Evolutionary conservation across 2,888 invertebrate genomes (phyloP), one percentile per base, ranked within the genome.

Genomic region (Drosophila ochracea): DNA sequence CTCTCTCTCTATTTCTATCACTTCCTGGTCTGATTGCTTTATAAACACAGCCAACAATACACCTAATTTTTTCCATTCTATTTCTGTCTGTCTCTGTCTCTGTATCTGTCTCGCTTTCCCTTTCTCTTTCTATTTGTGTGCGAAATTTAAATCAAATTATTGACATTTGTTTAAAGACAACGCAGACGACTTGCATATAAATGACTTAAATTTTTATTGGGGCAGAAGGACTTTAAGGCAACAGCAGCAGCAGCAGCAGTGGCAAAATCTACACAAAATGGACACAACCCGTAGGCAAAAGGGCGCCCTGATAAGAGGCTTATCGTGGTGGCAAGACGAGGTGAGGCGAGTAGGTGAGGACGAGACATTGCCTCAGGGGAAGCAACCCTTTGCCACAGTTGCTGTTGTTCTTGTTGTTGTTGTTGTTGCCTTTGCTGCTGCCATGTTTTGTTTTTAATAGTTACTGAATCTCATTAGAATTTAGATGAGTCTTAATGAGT

Each of bases 401-500:
- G 72, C 65, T 43, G 30, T n/a, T 55, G 52, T 33, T 50, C 58
- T n/a, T 52, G 37, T 21, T 58, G 74, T 67, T 78, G 80, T 54
- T 73, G 80, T 54, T 73, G 30, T 73, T 72, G 74, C 59, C 62
- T 10, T 70, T 63, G 74, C 47, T 49, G 54, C 61, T 84, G 84
- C 71, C 89, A 80, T 86, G 86, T 86, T 86, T 86, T 90, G 86
- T 87, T 91, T 92, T 89, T 90, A 91, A 91, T 92, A 91, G 91
- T 92, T 91, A 88, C 91, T 92, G 93, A 92, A 93, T 93, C 92
- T 93, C 92, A 92, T 92, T 92, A 92, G 92, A 92, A 93, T 92
- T 92, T 92, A 93, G 92, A 92, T 92, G 92, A 91, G 91, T 84
- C 92, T 92, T 92, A 92, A 93, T 92, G 93, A 93, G 92, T 92